Percentiles rank a stretch among this genome's conserved stretches.
These are phyloP conservation scores for Microvelia longipes DNA, from an alignment of 1,140 invertebrate species.

Conservation along the genomic window DNA sequence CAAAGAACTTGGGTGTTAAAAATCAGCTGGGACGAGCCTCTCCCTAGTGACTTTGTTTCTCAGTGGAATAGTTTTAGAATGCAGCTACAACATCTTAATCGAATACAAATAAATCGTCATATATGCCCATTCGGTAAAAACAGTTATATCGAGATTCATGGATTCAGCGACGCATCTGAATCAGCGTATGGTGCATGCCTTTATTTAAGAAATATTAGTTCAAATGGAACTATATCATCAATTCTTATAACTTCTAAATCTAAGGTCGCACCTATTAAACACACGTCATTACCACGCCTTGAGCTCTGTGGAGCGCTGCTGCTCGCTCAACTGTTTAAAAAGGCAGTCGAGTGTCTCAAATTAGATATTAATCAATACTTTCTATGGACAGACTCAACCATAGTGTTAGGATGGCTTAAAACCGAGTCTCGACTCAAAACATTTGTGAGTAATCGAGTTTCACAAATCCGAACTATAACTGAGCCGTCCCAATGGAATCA, in stretches of 20 bases:
- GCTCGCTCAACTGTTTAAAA: neutral
- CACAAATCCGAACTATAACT: neutral
- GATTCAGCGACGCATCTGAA: neutral
- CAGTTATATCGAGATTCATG: neutral
- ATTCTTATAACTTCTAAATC: neutral
- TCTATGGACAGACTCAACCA: neutral
- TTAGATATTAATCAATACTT: neutral
- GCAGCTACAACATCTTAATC: no score
- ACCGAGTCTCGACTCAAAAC: neutral
- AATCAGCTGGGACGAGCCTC: no score
- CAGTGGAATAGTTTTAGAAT: no score
- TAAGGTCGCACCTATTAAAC: neutral
- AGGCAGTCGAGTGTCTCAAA: neutral
- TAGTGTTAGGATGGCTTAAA: neutral
- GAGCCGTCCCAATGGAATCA: neutral
- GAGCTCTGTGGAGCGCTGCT: neutral
- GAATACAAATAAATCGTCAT: no score
- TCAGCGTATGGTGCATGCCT: neutral
- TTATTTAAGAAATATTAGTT: neutral
- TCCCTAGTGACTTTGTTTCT: no score
- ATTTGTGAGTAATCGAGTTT: neutral
- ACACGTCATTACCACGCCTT: neutral
- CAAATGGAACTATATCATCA: neutral
- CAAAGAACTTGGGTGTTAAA: no score
- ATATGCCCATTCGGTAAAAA: neutral